phyloP scores from a whole-genome alignment of 2,888 invertebrate species.

The Heliothis peltigera region DNA sequence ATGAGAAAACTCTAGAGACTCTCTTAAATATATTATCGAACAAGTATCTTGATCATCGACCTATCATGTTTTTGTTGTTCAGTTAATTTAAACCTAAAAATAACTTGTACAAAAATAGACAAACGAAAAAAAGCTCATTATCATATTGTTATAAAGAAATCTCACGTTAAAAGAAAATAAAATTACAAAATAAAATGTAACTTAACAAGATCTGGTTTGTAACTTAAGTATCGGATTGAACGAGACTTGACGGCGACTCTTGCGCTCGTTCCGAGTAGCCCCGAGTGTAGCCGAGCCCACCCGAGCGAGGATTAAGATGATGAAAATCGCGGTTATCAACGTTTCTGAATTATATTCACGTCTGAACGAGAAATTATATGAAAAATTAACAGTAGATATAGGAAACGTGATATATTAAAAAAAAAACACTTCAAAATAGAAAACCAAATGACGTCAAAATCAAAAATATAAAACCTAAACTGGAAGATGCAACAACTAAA shows the following conservation, averaged over 20 bases:
- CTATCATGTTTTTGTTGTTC: conserved; percentile 3
- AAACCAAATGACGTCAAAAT: not conserved
- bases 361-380: conserved; percentile 27
- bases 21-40: conserved; percentile 3
- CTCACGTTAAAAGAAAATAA: conserved; percentile 28
- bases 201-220: conserved; percentile 60
- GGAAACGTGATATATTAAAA: not conserved
- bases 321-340: conserved; percentile 55
- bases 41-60: not conserved
- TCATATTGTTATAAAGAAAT: conserved; percentile 19
- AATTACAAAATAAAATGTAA: conserved; percentile 52
- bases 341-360: conserved; percentile 40
- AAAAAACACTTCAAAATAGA: not conserved
- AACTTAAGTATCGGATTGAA: conserved; percentile 54
- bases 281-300: conserved; percentile 33
- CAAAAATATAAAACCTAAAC: not conserved
- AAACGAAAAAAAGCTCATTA: conserved; percentile 19
- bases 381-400: conserved; percentile 7
- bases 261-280: conserved; percentile 44
- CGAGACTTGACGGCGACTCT: conserved; percentile 62
- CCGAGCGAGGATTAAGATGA: conserved; percentile 49
- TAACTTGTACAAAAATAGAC: conserved; percentile 37
- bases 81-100: conserved; percentile 24
- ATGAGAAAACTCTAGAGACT: not conserved
- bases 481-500: not conserved